These are phyloP conservation scores for Centropus unirufus DNA, from an alignment of 2,113 vertebrate genomes.

Conservation along the genomic window DNA sequence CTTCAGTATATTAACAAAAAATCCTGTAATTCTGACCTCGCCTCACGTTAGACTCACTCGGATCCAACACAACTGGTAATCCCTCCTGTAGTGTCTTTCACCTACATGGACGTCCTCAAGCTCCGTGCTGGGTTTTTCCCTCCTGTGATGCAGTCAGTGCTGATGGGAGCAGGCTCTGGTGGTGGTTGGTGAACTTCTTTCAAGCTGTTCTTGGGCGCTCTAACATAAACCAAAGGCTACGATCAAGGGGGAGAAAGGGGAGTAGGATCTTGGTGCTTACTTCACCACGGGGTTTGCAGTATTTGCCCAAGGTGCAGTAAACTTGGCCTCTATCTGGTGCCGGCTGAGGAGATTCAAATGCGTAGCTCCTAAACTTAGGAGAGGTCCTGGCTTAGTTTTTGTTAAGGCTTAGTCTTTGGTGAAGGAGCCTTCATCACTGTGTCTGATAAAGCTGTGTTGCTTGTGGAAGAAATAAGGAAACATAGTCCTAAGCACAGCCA, in stretches of 20 bases:
- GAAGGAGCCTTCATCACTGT: background rate
- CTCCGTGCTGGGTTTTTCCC: background rate
- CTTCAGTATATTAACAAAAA: background rate
- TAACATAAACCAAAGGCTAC: background rate
- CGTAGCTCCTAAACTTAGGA: background rate
- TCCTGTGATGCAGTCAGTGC: background rate
- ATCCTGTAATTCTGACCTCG: background rate
- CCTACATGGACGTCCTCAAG: background rate
- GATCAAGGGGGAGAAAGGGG: accelerated
- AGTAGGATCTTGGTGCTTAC: background rate
- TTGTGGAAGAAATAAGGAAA: background rate
- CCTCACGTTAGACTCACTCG: background rate
- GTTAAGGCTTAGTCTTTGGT: background rate
- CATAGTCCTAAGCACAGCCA: background rate
- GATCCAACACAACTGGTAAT: background rate
- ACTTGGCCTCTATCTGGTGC: background rate
- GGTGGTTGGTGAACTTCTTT: background rate
- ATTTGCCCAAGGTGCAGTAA: background rate
- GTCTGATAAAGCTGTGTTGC: background rate
- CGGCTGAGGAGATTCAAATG: background rate
- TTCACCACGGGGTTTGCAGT: background rate
- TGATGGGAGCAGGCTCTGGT: background rate
- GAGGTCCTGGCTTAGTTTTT: background rate
- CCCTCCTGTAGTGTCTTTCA: background rate
- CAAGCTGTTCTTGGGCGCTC: background rate